Evolutionary conservation across 1,140 invertebrate genomes (phyloP).

Genomic region (Macrobrachium rosenbergii): DNA sequence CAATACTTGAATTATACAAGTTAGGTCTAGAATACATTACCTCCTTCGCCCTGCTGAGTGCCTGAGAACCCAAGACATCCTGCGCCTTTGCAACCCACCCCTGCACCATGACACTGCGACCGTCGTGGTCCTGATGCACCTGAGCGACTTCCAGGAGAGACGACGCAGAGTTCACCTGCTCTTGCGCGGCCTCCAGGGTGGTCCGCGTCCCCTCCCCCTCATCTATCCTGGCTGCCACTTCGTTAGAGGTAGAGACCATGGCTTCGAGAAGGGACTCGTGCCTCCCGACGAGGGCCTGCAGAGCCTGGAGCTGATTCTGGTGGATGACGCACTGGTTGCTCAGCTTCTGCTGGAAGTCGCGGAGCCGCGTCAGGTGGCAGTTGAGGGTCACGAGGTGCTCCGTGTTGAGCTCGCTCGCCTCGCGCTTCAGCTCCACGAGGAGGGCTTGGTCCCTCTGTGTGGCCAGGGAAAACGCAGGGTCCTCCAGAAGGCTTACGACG

Average conservation of each 20-base stretch:
- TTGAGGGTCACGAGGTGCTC: conserved; percentile 32
- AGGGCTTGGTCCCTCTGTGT: neutral
- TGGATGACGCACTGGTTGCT: conserved; percentile 16
- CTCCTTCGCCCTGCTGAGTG: conserved; percentile 21
- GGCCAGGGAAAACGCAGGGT: neutral
- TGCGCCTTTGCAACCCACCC: conserved; percentile 23
- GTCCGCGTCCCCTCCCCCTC: conserved; percentile 1
- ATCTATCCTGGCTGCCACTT: neutral
- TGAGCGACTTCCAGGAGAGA: conserved; percentile 39
- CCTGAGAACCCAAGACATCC: conserved; percentile 26
- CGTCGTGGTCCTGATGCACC: conserved; percentile 36
- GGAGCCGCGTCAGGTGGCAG: conserved; percentile 27
- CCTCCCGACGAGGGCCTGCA: conserved; percentile 31
- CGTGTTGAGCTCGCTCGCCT: conserved; percentile 40
- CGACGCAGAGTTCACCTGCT: conserved; percentile 21
- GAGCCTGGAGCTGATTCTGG: conserved; percentile 29
- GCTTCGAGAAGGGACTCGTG: conserved; percentile 41
- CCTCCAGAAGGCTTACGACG: conserved; percentile 36
- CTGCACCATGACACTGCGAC: neutral
- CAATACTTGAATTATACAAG: no score
- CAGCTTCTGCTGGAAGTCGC: conserved; percentile 37
- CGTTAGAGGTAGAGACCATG: neutral
- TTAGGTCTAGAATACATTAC: neutral
- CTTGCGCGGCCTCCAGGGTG: conserved; percentile 23
- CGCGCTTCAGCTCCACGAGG: conserved; percentile 34